Base-by-base conservation (phyloP, 2,797 vertebrate genomes). In the Distichodus sexfasciatus region DNA sequence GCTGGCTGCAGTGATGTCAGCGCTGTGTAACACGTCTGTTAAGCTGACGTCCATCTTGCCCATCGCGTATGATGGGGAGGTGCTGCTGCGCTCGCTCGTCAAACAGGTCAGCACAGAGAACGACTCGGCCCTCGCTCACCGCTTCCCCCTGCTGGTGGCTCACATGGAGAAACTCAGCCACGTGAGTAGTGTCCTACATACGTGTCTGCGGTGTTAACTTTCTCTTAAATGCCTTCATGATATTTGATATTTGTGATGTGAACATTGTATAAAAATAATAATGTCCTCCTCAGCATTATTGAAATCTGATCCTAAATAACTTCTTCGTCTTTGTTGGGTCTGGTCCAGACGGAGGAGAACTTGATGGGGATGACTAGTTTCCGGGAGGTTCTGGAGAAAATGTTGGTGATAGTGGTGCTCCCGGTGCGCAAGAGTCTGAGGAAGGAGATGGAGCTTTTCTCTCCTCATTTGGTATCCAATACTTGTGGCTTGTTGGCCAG, bases 71-170 rank as follows among this genome's bases (percentile, higher is more conserved):
- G 96, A 99, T 0, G 96, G 97, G 15, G 97, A 99, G 78, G 94
- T 95, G 0, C 81, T 98, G 35, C 85, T 98, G 47, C 91, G 96
- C n/a, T 97, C 96, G 0, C 90, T 98, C 76, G 94, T 96, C 72
- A 98, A 99, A 68, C 97, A 99, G 88, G 95, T 97, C 81, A 99
- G 96, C 90, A 99, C 97, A 0, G 97, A 99, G 86, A 99, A 99
- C 1, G 97, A 99, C 85, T 97, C 97, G 0, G 93, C 97, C 4
- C 88, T 98, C 4, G 97, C 93, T 81, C 96, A 99, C 79, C 95
- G 97, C 59, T 99, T 99, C 77, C 96, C 97, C 68, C 92, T 99
- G 61, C 84, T 99, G 87, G 97, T 99, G 66, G 92, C 96, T 17
- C 94, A 98, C 78, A 99, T 99, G 97, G 97, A 99, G 85, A 99